These are phyloP conservation scores for Zaprionus obscuricornis DNA, from an alignment of 2,888 invertebrate species.

Conservation along the genomic window DNA sequence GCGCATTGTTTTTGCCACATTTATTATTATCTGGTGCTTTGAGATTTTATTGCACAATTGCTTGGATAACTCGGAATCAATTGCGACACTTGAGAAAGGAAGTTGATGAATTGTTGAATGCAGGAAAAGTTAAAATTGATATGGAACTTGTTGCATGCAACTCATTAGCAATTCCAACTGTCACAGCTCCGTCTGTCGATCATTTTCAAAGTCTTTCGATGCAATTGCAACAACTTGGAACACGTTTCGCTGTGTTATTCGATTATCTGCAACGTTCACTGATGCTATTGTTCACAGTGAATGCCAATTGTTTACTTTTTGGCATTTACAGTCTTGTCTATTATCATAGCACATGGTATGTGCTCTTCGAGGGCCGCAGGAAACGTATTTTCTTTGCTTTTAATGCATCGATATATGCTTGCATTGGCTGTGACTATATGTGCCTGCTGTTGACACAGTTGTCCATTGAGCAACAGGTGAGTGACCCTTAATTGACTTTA, in stretches of 20 bases:
- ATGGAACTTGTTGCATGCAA: slow-evolving; percentile 14
- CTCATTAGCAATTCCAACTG: slow-evolving; percentile 3
- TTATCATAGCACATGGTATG: slow-evolving; percentile 68
- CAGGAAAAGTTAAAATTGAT: slow-evolving; percentile 17
- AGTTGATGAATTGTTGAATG: slow-evolving; percentile 29
- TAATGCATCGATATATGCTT: slow-evolving; percentile 71
- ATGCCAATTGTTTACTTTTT: slow-evolving; percentile 72
- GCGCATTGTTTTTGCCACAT: slow-evolving; percentile 79
- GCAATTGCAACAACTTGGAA: slow-evolving; percentile 46
- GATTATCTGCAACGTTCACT: slow-evolving; percentile 60
- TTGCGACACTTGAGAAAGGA: slow-evolving; percentile 37
- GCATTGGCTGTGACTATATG: slow-evolving; percentile 73
- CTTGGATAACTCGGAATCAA: slow-evolving; percentile 61
- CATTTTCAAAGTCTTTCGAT: slow-evolving; percentile 23
- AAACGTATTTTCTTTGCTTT: slow-evolving; percentile 71
- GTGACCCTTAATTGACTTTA: no score
- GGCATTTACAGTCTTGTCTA: slow-evolving; percentile 68
- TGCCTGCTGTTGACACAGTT: slow-evolving; percentile 60
- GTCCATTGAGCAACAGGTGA: slow-evolving; percentile 58
- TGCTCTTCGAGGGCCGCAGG: slow-evolving; percentile 63
- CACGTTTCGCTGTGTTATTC: slow-evolving; percentile 37
- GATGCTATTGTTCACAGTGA: slow-evolving; percentile 63
- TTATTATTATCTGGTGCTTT: slow-evolving; percentile 64
- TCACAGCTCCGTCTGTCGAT: slow-evolving; percentile 7
- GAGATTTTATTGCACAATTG: slow-evolving; percentile 46